Evolutionary conservation across 2,888 invertebrate species (phyloP), one percentile per base, ranked within the genome.

Genomic region (Euclidia mi): DNA sequence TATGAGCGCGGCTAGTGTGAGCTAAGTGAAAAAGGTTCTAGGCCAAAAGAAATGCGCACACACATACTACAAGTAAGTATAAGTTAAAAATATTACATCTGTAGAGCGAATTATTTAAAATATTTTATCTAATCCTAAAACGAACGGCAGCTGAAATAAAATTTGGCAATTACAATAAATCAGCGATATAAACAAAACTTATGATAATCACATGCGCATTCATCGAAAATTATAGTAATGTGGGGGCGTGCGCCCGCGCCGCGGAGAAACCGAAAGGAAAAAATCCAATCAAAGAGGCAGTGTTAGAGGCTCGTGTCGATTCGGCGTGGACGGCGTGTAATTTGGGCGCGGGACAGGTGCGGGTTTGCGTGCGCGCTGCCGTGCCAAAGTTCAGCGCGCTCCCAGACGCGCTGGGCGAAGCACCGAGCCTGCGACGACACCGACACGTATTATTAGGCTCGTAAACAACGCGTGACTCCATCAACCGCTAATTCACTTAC

Each of bases 381-480:
- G 59, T 61, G 67, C 67, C 73, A 84, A 84, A 85, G 87, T 84
- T 84, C 85, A 85, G 70, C 65, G 56, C 82, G 82, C 68, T 84
- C 88, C 73, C 85, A 81, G 53, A 56, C 60, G 35, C 56, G 28
- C 10, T 53, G 28, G 31, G 45, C 52, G 17, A 32, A 18, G 53
- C 56, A 46, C 47, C 52, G 20, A 29, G 17, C 51, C 32, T 45
- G 48, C 44, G 46, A n/a, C 52, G 44, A 53, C 50, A 35, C 49
- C 65, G 73, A 69, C 71, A 69, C 71, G 66, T 61, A 52, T 76
- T 75, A 82, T 86, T 85, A 85, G 73, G 64, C 68, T 56, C 71
- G 72, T 77, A 79, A 88, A 85, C 87, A 77, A 86, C 80, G 85
- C 90, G 87, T 88, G 87, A 88, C 87, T 81, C 70, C 78, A 82